phyloP scores from a whole-genome alignment of 2,797 vertebrate genomes.

The Jordanella pulchra region DNA sequence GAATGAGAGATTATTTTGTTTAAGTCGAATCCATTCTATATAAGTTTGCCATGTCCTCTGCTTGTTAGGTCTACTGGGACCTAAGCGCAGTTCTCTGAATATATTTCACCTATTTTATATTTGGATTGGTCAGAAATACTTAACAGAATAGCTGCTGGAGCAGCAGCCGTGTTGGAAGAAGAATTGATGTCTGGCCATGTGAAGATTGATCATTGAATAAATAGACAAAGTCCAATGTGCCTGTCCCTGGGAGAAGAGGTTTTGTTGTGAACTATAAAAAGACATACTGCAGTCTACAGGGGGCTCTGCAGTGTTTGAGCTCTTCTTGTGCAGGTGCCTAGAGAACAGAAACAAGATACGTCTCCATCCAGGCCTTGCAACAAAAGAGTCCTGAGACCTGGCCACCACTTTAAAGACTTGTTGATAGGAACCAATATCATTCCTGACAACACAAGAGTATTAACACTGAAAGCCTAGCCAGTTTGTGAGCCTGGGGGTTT shows the following conservation, averaged over 20 bases:
- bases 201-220: conserved; percentile 73
- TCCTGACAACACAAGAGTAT: conserved; percentile 61
- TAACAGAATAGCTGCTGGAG: too few species aligned
- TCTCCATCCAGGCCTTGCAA: conserved; percentile 58
- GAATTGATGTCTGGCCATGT: conserved; percentile 72
- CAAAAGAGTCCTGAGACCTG: conserved; percentile 73
- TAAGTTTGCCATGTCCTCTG: neutral
- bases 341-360: conserved; percentile 61
- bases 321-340: conserved; percentile 23
- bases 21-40: neutral
- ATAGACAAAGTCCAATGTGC: conserved; percentile 45
- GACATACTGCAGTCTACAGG: conserved; percentile 43
- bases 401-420: conserved; percentile 64
- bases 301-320: conserved; percentile 37
- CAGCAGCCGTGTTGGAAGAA: conserved; percentile 25
- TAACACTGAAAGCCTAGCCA: conserved; percentile 57
- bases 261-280: conserved; percentile 59
- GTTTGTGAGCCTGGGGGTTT: conserved; percentile 63
- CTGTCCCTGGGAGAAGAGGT: conserved; percentile 55
- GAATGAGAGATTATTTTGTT: neutral
- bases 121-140: neutral
- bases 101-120: neutral
- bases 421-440: conserved; percentile 82
- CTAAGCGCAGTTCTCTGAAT: neutral
- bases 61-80: neutral